Base-by-base conservation (phyloP, 2,888 invertebrate species). In the Proisotoma minuta region DNA sequence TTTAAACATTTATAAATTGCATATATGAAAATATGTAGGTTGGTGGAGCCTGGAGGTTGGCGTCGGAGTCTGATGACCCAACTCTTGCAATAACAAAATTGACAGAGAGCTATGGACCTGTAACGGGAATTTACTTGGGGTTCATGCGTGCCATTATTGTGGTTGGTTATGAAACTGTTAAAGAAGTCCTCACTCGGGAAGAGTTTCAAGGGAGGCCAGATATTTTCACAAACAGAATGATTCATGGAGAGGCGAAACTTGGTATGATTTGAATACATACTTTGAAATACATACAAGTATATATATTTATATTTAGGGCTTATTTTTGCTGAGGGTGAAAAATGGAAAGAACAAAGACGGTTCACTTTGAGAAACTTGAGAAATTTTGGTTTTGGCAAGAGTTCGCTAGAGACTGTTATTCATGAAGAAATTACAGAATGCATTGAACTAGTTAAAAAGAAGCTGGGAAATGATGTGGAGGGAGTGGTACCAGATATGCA, bases 191-290 rank as follows among this genome's bases (percentile, higher is more conserved):
- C 51, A 76, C 78, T 0, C 76, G 78, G 15, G 84, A 85, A 59
- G 84, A 83, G 23, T 87, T 81, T 70, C 83, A 84, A 62, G 85
- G 83, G 0, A 78, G 87, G 23, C 87, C 87, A 4, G 43, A 43
- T 5, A 43, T 43, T 43, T n/a, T 43, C 20, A 5, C 20, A 20
- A 43, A 43, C 18, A 43, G 20, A 43, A 4, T 43, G 5, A 43
- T n/a, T 5, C 20, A 43, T 43, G 43, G 43, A 15, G 10, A 43
- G 20, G 43, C 18, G 18, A 5, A 43, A n/a, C 18, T 43, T 5
- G 43, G 43, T 43, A 43, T 12, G 43, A 4, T 43, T 12, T 43
- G 8, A 34, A 34, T 34, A n/a, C n/a, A 43, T 43, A 43, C 15
- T 20, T 20, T 43, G 18, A n/a, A n/a, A n/a, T n/a, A n/a, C 18